phyloP scores from a whole-genome alignment of 2,113 vertebrate genomes.

The Camelus dromedarius region DNA sequence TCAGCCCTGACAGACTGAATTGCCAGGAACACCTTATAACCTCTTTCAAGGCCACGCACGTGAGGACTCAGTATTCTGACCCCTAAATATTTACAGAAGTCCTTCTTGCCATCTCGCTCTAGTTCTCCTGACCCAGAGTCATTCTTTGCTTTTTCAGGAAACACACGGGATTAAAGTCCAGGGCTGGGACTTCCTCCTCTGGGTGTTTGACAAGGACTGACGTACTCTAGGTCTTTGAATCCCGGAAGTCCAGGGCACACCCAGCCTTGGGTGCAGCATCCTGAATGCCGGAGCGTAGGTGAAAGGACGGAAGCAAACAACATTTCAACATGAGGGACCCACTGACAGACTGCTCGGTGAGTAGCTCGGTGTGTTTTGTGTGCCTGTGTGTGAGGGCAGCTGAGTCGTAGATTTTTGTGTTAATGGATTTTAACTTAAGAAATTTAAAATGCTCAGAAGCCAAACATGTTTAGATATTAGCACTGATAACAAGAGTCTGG shows the following conservation, averaged over 20 bases:
- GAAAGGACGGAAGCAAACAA: slow-evolving; percentile 74
- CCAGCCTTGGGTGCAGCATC: slow-evolving; percentile 50
- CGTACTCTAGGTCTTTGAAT: slow-evolving; percentile 59
- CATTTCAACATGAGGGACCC: slow-evolving; percentile 92
- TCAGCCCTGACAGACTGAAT: neutral
- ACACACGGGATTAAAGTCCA: slow-evolving; percentile 75
- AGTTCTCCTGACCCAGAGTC: slow-evolving; percentile 28
- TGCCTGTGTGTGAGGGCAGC: neutral
- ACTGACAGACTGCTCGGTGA: slow-evolving; percentile 90
- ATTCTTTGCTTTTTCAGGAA: slow-evolving; percentile 78
- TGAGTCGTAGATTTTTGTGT: neutral
- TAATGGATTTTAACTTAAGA: slow-evolving; percentile 48
- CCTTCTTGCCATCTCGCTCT: neutral
- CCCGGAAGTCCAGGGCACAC: slow-evolving; percentile 75
- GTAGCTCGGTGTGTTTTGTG: slow-evolving; percentile 74
- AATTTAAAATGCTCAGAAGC: neutral
- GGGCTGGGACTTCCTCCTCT: slow-evolving; percentile 73
- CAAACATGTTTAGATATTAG: slow-evolving; percentile 18
- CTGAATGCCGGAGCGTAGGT: slow-evolving; percentile 73
- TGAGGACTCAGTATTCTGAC: neutral
- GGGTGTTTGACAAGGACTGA: slow-evolving; percentile 73
- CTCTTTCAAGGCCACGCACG: neutral
- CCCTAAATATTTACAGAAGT: slow-evolving; percentile 10
- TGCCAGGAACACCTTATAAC: neutral
- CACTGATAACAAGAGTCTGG: slow-evolving; percentile 18